Conservation (phyloP, 2,113 vertebrate genomes). For the Pholis gunnellus region DNA sequence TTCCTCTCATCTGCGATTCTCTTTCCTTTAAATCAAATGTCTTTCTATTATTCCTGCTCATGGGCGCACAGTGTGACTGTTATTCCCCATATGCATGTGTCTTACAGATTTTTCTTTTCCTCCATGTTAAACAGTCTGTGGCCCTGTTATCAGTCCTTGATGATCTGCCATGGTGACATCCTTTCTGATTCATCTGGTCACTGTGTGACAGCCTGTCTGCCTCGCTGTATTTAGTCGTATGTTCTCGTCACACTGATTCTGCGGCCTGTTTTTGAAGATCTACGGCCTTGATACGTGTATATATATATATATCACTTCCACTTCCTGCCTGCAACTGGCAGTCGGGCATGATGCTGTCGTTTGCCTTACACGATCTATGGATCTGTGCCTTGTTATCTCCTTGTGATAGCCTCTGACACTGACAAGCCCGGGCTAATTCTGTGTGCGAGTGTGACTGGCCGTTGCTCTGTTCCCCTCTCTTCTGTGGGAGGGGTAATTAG, state of each 20-base stretch:
- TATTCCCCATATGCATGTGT: slow-evolving; percentile 26
- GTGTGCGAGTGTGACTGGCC: slow-evolving; percentile 60
- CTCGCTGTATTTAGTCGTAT: slow-evolving; percentile 68
- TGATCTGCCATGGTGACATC: slow-evolving; percentile 73
- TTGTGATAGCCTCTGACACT: slow-evolving; percentile 64
- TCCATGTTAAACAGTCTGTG: slow-evolving; percentile 64
- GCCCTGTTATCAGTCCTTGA: slow-evolving; percentile 70
- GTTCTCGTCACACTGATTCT: slow-evolving; percentile 66
- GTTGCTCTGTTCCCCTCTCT: slow-evolving; percentile 45
- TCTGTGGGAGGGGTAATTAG: slow-evolving; percentile 77
- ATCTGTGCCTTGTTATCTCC: slow-evolving; percentile 72
- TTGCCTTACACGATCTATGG: slow-evolving; percentile 64
- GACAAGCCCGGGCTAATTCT: slow-evolving; percentile 63
- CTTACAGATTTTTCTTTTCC: slow-evolving; percentile 56
- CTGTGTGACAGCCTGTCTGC: slow-evolving; percentile 73
- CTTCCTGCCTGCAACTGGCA: slow-evolving; percentile 60
- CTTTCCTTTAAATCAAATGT: neutral
- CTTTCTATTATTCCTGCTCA: slow-evolving; percentile 29
- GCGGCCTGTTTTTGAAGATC: slow-evolving; percentile 52
- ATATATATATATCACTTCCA: slow-evolving; percentile 63
- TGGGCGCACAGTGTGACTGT: slow-evolving; percentile 25
- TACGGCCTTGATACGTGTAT: slow-evolving; percentile 37
- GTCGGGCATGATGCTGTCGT: slow-evolving; percentile 46
- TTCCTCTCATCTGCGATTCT: slow-evolving; percentile 15
- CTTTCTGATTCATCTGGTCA: slow-evolving; percentile 76